Evolutionary conservation across 2,888 invertebrate species (phyloP).

Genomic region (Conomelus anceps): DNA sequence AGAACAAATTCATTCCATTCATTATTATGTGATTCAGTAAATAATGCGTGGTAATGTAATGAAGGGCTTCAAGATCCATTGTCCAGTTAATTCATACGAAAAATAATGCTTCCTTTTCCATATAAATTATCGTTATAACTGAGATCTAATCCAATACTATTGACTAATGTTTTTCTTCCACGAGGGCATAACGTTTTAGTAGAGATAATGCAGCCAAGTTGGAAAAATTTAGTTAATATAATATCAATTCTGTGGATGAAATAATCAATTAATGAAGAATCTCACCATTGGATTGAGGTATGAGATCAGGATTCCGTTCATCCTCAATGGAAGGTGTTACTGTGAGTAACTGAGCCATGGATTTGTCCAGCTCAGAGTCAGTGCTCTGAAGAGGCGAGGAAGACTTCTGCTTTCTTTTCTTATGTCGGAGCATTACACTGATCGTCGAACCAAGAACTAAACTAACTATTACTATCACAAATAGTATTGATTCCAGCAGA

Average conservation of each 20-base stretch:
- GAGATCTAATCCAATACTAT: no score
- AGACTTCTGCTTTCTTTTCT: neutral
- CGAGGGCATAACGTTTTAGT: no score
- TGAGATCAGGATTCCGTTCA: neutral
- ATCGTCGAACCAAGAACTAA: neutral
- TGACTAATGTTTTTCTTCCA: no score
- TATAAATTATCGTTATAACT: no score
- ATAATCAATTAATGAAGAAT: neutral
- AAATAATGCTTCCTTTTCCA: no score
- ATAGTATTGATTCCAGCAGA: neutral
- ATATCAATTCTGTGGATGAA: neutral
- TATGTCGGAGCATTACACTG: neutral
- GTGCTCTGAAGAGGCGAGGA: neutral
- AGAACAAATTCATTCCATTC: no score
- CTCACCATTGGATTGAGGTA: slow-evolving; percentile 2
- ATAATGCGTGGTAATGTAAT: no score
- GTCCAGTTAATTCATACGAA: no score
- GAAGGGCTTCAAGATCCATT: no score
- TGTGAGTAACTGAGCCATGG: neutral
- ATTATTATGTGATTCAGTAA: no score
- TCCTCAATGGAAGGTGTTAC: neutral
- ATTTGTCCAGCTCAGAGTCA: slow-evolving; percentile 1
- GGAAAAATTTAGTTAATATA: no score
- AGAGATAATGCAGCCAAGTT: no score
- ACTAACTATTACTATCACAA: neutral